Percentiles rank a stretch among this genome's conserved stretches.
Conservation (phyloP, 2,113 vertebrate species). For the Tragelaphus strepsiceros region DNA sequence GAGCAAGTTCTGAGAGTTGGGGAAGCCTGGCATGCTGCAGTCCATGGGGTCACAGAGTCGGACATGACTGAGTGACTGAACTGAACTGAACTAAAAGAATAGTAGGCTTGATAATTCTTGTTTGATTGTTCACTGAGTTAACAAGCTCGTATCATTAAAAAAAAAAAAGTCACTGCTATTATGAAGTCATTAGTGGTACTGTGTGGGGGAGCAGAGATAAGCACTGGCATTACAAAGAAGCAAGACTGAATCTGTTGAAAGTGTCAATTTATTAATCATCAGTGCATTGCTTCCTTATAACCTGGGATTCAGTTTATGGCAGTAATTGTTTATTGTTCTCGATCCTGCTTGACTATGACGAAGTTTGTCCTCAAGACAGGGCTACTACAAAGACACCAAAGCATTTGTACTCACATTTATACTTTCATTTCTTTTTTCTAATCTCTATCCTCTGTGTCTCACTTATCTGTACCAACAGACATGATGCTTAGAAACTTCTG, state of each 20-base stretch:
- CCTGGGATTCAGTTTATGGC: neutral
- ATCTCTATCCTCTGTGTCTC: neutral
- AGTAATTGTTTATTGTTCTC: neutral
- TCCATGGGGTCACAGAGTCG: rapidly evolving
- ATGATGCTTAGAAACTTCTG: neutral
- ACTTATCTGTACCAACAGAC: neutral
- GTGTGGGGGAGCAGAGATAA: neutral
- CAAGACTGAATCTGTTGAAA: neutral
- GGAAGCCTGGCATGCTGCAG: neutral
- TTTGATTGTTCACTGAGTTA: neutral
- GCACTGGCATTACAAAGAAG: neutral
- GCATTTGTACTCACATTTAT: neutral
- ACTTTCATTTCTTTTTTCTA: neutral
- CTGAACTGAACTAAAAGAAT: neutral
- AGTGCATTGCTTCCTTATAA: neutral
- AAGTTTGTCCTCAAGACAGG: neutral
- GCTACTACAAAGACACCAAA: neutral
- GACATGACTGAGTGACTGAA: neutral
- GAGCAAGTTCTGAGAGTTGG: neutral
- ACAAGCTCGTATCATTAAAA: neutral
- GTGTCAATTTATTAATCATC: neutral
- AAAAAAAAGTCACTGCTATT: neutral
- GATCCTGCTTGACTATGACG: neutral
- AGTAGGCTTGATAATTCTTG: neutral
- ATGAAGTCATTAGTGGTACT: neutral